Evolutionary conservation across 1,140 invertebrate species (phyloP), one percentile per base, ranked within the genome.

Genomic region (Cheumatopsyche charites): DNA sequence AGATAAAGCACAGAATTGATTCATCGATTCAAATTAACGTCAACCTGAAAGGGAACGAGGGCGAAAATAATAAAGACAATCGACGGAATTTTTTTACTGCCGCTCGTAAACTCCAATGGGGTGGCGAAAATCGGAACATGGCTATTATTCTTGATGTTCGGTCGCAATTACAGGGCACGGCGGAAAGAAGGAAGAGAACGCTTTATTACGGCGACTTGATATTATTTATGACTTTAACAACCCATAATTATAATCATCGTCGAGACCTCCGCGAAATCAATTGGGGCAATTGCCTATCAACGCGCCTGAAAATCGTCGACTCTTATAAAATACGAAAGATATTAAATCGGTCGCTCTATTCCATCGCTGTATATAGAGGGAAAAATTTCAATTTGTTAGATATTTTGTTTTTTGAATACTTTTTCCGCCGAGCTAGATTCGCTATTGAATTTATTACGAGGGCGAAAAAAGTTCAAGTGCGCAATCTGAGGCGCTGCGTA

Each of bases 81-180:
- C 63, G 63, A 42, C 23, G 15, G 19, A 65, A 66, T 45, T 43
- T n/a, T 66, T 66, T 66, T 66, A 66, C 42, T 47, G 23, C 42
- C 63, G 42, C 21, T 23, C 63, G 43, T 66, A 66, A 66, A 66
- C 15, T 26, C 43, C 36, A 66, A 66, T 47, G 66, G 25, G 66
- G 62, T n/a, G 66, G 17, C 55, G 66, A 55, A 68, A 68, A 68
- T 68, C 66, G 45, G 66, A 68, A 68, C 25, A 68, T 68, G 25
- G 47, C 45, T 47, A 55, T 68, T 68, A 68, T 41, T 68, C 42
- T 68, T 42, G 66, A 68, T 68, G 17, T 15, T 43, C 49, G 49
- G 23, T 12, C 26, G 42, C 43, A 68, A 68, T 68, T 68, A 55
- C 36, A 26, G 55, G 23, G 47, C 49, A 25, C 25, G 7, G 23